Evolutionary conservation across 2,888 invertebrate genomes (phyloP), one percentile per base, ranked within the genome.

Genomic region (Papilio elwesi): DNA sequence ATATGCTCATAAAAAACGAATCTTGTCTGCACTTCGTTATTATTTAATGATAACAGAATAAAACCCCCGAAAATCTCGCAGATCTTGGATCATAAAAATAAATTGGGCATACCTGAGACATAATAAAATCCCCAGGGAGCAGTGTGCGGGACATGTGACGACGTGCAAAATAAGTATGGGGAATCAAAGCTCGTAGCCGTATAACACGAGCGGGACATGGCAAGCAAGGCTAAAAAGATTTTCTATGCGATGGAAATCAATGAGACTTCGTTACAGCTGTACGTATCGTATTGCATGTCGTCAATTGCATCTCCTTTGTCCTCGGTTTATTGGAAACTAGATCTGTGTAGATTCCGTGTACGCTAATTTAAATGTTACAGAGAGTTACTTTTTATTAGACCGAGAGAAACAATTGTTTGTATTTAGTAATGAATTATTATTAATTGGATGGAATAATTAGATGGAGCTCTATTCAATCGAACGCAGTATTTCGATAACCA

Each of bases 31-130:
- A 38, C n/a, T 47, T 66, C 55, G 49, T 55, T 55, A 68, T 64
- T 70, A 74, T 71, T 64, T 65, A 70, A 66, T 62, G 38, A 48
- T 75, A 69, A 70, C 43, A 64, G 53, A 73, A 67, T 68, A 72
- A 70, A 69, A 59, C 0, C 59, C 51, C 15, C 55, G 59, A 69
- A 59, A 72, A 70, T 67, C 74, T 65, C 67, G 67, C 64, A 70
- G 80, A 43, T 81, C 80, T 80, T 80, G 79, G 82, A 85, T 86
- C 87, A 86, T 91, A 91, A 91, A 90, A 90, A 89, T 86, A 89
- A 89, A 91, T 90, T 90, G 90, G 70, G 84, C 81, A 83, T 88
- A 87, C 87, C 89, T 89, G 88, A 85, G 86, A 85, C 86, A 83
- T 90, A 91, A 92, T 90, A 79, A 86, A 75, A 81, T 85, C 91